Conservation (phyloP, 2,888 invertebrate species). For the Drosophila paranaensis region DNA sequence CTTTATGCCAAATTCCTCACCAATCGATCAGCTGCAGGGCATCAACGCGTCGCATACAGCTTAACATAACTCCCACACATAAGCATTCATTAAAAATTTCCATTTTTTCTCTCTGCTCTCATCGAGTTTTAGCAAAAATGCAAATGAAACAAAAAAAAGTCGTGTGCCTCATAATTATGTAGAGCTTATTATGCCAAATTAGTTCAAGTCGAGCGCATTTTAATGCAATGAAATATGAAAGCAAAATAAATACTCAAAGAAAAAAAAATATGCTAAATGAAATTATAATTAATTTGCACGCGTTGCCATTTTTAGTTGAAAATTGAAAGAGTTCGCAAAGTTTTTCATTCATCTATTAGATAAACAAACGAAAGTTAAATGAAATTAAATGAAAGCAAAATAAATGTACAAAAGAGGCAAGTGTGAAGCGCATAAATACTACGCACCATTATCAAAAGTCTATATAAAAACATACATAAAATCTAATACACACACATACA, state of each 20-base stretch:
- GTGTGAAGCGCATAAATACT: slow-evolving; percentile 30
- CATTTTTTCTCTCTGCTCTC: too few species aligned
- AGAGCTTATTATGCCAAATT: slow-evolving; percentile 74
- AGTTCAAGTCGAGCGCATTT: slow-evolving; percentile 38
- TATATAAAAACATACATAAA: slow-evolving; percentile 22
- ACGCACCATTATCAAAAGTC: slow-evolving; percentile 32
- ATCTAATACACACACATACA: slow-evolving; percentile 17
- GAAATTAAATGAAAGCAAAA: slow-evolving; percentile 36
- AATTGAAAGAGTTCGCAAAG: slow-evolving; percentile 30
- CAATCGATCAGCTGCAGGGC: background rate
- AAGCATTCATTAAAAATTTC: background rate
- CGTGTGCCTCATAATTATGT: slow-evolving; percentile 62
- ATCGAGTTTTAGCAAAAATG: slow-evolving; percentile 30
- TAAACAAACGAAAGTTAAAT: slow-evolving; percentile 20
- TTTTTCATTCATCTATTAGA: slow-evolving; percentile 38
- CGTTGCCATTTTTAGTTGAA: slow-evolving; percentile 68
- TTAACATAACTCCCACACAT: background rate
- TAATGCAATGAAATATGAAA: slow-evolving; percentile 12
- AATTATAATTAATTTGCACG: slow-evolving; percentile 48
- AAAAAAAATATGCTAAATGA: slow-evolving; percentile 5
- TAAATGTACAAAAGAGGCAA: slow-evolving; percentile 26
- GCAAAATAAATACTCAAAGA: background rate
- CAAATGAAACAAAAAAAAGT: slow-evolving; percentile 25
- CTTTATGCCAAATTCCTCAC: background rate
- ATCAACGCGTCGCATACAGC: background rate